A percentile compares a stretch with the other conserved stretches of the same genome.
These are phyloP conservation scores for Aleiodes sp. DNA, from an alignment of 1,140 invertebrate genomes.

Conservation along the genomic window DNA sequence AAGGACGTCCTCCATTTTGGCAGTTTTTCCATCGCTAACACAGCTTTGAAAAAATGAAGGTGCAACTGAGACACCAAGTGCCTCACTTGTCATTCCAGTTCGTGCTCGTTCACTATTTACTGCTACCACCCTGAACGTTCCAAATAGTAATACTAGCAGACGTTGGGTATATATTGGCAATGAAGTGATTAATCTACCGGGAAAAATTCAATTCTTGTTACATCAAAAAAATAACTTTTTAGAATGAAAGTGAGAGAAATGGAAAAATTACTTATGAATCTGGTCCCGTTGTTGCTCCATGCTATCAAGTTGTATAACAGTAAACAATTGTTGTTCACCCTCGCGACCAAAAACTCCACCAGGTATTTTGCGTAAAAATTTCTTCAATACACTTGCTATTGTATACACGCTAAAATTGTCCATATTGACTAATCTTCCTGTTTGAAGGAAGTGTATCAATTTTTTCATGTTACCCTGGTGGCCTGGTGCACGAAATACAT, in stretches of 20 bases:
- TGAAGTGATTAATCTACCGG: conserved; percentile 84
- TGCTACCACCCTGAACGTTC: conserved; percentile 96
- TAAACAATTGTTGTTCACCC: conserved; percentile 90
- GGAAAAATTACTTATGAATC: conserved; percentile 82
- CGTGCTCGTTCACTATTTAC: conserved; percentile 88
- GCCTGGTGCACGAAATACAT: conserved; percentile 93
- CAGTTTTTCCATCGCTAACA: conserved; percentile 91
- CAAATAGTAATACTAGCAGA: conserved; percentile 93
- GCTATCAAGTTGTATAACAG: conserved; percentile 82
- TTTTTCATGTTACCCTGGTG: conserved; percentile 97
- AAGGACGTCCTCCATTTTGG: conserved; percentile 93
- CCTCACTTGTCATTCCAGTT: conserved; percentile 96
- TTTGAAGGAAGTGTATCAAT: conserved; percentile 93
- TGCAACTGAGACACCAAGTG: conserved; percentile 92
- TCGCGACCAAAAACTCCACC: conserved; percentile 93
- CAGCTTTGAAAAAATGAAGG: conserved; percentile 98
- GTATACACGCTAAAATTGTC: conserved; percentile 98
- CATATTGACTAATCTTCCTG: conserved; percentile 95
- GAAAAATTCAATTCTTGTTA: conserved; percentile 41
- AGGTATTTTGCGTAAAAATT: conserved; percentile 97
- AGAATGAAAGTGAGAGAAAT: neutral
- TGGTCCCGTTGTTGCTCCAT: conserved; percentile 87
- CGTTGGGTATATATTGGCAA: conserved; percentile 91
- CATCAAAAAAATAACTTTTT: neutral
- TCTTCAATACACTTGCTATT: conserved; percentile 96